Percentiles rank a stretch among this genome's conserved stretches.
Conservation (phyloP, 2,888 invertebrate species). For the Drosophila conformis region DNA sequence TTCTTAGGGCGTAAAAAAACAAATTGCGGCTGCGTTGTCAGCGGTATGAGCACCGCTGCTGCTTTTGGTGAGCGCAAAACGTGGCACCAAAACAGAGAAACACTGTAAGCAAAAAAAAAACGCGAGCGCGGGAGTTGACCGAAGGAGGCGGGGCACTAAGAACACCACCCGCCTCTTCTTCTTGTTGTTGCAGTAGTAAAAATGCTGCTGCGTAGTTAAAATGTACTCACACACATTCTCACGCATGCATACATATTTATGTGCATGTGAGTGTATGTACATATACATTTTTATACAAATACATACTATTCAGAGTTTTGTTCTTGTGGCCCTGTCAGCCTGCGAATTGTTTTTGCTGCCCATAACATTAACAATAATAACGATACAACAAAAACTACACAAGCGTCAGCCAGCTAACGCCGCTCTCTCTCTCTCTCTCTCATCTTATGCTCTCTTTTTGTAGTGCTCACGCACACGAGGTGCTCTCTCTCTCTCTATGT, state of each 20-base stretch:
- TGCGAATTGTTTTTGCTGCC: conserved; percentile 55
- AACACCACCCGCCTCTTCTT: conserved; percentile 34
- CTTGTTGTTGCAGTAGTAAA: conserved; percentile 57
- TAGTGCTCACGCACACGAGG: conserved; percentile 21
- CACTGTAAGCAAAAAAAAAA: conserved; percentile 26
- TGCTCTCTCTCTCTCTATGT: conserved; percentile 21
- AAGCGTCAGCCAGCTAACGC: background rate
- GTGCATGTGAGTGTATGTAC: conserved; percentile 8
- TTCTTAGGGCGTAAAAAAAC: conserved; percentile 45
- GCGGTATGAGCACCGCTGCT: conserved; percentile 33
- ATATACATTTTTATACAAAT: conserved; percentile 16
- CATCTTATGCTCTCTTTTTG: conserved; percentile 16
- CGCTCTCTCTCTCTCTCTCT: conserved; percentile 7
- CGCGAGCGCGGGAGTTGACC: conserved; percentile 17
- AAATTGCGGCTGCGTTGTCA: conserved; percentile 73
- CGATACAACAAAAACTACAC: background rate
- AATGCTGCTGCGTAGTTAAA: conserved; percentile 76
- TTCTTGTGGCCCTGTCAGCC: conserved; percentile 35
- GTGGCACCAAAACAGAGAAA: conserved; percentile 54
- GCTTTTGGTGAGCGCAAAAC: conserved; percentile 43
- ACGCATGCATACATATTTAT: conserved; percentile 19
- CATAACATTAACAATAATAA: conserved; percentile 26
- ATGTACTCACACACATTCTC: conserved; percentile 33
- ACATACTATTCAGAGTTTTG: conserved; percentile 30
- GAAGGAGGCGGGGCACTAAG: conserved; percentile 22